Evolutionary conservation across 2,113 vertebrate species (phyloP).

Genomic region (Gallinago jamesoni): DNA sequence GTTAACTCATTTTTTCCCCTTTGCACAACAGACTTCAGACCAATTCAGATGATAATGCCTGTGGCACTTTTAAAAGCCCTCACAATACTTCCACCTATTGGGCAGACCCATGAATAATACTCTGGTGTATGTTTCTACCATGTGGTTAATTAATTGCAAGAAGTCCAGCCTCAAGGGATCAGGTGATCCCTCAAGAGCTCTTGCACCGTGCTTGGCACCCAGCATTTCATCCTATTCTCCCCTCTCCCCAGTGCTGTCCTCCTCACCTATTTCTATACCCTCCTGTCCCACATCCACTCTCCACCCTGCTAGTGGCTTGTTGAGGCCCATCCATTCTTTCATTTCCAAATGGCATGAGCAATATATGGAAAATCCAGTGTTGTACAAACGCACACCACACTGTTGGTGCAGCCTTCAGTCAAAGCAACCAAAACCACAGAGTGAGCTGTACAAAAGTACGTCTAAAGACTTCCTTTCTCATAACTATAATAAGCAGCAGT

Average conservation of each 20-base stretch:
- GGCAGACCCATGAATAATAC: not conserved
- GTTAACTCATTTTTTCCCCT: rapidly evolving
- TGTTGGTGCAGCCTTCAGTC: not conserved
- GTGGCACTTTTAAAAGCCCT: not conserved
- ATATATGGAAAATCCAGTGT: not conserved
- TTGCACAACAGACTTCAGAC: not conserved
- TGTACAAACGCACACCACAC: rapidly evolving
- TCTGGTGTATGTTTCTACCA: not conserved
- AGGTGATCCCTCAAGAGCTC: not conserved
- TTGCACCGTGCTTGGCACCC: not conserved
- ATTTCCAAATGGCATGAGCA: not conserved
- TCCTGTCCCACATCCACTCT: not conserved
- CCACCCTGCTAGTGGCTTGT: not conserved
- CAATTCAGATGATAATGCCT: not conserved
- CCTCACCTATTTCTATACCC: not conserved
- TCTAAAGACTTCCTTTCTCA: not conserved
- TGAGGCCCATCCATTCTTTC: not conserved
- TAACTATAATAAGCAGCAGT: not conserved
- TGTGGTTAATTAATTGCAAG: not conserved
- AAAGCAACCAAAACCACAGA: not conserved
- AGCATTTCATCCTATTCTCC: not conserved
- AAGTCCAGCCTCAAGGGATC: not conserved
- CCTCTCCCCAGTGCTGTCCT: not conserved
- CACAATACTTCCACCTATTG: not conserved
- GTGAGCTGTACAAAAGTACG: not conserved